Base-by-base conservation (phyloP, 2,888 invertebrate species). In the Agrotis exclamationis region DNA sequence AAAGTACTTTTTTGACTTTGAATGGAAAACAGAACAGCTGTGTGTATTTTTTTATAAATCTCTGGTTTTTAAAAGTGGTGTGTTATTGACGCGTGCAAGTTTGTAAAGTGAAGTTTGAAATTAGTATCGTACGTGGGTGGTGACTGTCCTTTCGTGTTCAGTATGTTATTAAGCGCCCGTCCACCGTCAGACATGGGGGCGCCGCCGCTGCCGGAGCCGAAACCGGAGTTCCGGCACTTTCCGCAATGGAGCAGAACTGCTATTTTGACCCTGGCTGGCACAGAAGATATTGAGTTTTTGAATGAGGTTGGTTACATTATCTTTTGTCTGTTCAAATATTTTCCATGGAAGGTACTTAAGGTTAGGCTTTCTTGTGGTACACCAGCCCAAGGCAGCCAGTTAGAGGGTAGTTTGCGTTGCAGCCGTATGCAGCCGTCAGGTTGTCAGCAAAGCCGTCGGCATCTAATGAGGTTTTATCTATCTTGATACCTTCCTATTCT, bases 221-320 rank as follows among this genome's bases (percentile, higher is more conserved):
- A 86, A 67, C 87, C 90, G 28, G 74, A 85, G 60, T 75, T 90
- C 3, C 83, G 91, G n/a, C 87, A 91, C 64, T 94, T 94, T 79
- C 92, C 94, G 1, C 94, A 93, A 71, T 95, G 95, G 94, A 94
- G 93, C 74, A 89, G 91, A 80, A 94, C 94, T 33, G 93, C 92
- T 14, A 89, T 93, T 76, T 79, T 95, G 68, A 92, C 93, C 33
- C 80, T 93, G 28, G 88, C 91, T 33, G 87, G 80, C 45, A 39
- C 73, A 22, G 92, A 91, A 68, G 91, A 91, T 70, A 87, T 87
- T 51, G 70, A 33, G 3, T 56, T 80, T 13, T 56, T 76, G 44
- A 71, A 85, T 72, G 90, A 91, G 85, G 89, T 90, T 65, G 56
- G 82, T 79, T 53, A 1, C 7, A 14, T 39, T 57, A 14, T 57